phyloP scores from a whole-genome alignment of 2,113 vertebrate species.

The Sebastes fasciatus region DNA sequence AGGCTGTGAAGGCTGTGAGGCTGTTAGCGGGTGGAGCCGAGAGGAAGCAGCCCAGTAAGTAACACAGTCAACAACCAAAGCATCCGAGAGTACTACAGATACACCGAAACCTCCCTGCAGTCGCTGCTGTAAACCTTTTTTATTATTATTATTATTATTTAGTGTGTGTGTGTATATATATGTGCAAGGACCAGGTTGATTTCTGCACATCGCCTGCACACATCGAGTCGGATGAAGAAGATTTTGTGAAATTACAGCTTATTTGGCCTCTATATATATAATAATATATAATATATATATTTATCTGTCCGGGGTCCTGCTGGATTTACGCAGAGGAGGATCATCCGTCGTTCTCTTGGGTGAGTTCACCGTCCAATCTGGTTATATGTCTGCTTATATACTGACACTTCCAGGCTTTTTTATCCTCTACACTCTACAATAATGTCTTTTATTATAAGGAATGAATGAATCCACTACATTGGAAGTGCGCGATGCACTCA shows the following conservation, averaged over 20 bases:
- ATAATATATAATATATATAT: background rate
- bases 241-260: conserved; percentile 55
- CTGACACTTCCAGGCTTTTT: conserved; percentile 37
- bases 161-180: conserved; percentile 1
- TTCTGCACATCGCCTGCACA: conserved; percentile 45
- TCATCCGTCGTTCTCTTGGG: conserved; percentile 80
- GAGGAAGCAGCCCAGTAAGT: conserved; percentile 75
- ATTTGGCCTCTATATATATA: background rate
- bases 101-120: conserved; percentile 6
- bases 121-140: conserved; percentile 7
- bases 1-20: conserved; percentile 77
- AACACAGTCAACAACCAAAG: conserved; percentile 81
- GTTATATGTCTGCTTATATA: conserved; percentile 9
- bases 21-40: conserved; percentile 82
- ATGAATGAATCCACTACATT: conserved; percentile 5
- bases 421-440: too few species aligned
- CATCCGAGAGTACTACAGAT: conserved; percentile 73
- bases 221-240: conserved; percentile 64
- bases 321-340: conserved; percentile 82
- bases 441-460: background rate
- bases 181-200: conserved; percentile 33
- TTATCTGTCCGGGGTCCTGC: conserved; percentile 72
- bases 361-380: conserved; percentile 75
- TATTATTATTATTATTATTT: background rate
- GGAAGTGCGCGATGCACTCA: background rate